Percentiles rank a stretch among this genome's conserved stretches.
Evolutionary conservation across 2,888 invertebrate genomes (phyloP).

Genomic region (Amphimallon solstitiale): DNA sequence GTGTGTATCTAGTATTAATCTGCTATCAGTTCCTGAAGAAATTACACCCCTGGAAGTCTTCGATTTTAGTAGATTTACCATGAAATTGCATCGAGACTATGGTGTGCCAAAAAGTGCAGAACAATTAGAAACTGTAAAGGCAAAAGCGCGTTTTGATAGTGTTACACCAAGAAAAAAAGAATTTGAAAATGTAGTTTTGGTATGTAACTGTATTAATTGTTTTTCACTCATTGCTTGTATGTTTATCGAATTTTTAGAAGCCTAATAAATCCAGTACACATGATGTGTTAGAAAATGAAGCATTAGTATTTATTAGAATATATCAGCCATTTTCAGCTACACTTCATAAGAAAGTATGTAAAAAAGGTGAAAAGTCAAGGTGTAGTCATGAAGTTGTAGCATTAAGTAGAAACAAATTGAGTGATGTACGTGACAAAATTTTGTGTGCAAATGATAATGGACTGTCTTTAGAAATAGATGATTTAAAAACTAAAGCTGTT

Average conservation of each 20-base stretch:
- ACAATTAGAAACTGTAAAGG: slow-evolving; percentile 38
- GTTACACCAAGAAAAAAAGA: slow-evolving; percentile 23
- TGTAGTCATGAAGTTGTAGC: slow-evolving; percentile 70
- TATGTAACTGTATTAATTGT: background rate
- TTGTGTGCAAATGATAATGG: slow-evolving; percentile 77
- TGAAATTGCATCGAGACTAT: slow-evolving; percentile 25
- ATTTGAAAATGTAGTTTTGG: slow-evolving; percentile 24
- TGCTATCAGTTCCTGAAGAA: slow-evolving; percentile 38
- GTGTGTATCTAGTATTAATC: slow-evolving; percentile 34
- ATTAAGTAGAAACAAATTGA: slow-evolving; percentile 74
- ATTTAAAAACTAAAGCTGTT: slow-evolving; percentile 7
- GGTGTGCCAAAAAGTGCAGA: slow-evolving; percentile 30
- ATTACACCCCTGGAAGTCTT: slow-evolving; percentile 11
- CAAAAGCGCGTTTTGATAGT: slow-evolving; percentile 3
- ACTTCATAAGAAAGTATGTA: slow-evolving; percentile 34
- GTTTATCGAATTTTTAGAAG: slow-evolving; percentile 12
- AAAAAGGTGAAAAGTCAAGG: slow-evolving; percentile 55
- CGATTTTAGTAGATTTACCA: slow-evolving; percentile 13
- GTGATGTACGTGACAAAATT: slow-evolving; percentile 79
- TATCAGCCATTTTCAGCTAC: slow-evolving; percentile 63
- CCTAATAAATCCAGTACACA: slow-evolving; percentile 78
- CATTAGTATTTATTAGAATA: slow-evolving; percentile 64
- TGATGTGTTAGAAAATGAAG: slow-evolving; percentile 63
- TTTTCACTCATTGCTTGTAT: background rate
- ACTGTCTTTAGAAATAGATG: slow-evolving; percentile 70